These are phyloP conservation scores for Rachycentron canadum DNA, from an alignment of 2,797 vertebrate genomes.

Conservation along the genomic window DNA sequence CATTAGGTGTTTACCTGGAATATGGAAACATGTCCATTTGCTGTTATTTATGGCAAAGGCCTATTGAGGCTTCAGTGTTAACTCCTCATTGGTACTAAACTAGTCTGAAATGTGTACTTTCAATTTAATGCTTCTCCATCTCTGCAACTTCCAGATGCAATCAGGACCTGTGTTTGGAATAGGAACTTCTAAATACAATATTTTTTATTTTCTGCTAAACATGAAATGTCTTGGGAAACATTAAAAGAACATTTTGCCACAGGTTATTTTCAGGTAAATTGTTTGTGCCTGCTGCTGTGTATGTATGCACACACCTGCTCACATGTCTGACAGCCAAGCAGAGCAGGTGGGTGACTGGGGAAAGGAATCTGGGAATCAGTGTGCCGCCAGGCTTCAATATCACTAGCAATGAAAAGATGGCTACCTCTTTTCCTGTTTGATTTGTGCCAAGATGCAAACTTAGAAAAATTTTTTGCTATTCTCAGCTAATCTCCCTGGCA, in stretches of 20 bases:
- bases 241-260: constrained; percentile 50
- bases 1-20: neutral
- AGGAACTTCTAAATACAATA: constrained; percentile 5
- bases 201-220: constrained; percentile 29
- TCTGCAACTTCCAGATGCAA: constrained; percentile 27
- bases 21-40: neutral
- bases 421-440: constrained; percentile 48
- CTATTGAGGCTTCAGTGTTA: neutral
- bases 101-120: neutral
- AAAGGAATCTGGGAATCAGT: constrained; percentile 43
- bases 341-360: constrained; percentile 10
- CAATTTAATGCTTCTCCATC: neutral
- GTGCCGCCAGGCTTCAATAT: constrained; percentile 39
- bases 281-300: constrained; percentile 44
- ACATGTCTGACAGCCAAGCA: constrained; percentile 39
- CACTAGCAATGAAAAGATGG: constrained; percentile 47
- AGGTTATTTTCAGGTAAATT: constrained; percentile 52
- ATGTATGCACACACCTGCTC: constrained; percentile 28
- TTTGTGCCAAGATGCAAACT: constrained; percentile 54
- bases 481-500: constrained; percentile 50
- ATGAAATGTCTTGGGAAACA: constrained; percentile 32
- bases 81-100: constrained; percentile 12
- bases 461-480: constrained; percentile 35
- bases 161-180: constrained; percentile 5
- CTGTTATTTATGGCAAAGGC: neutral